A percentile compares a stretch with the other conserved stretches of the same genome.
These are phyloP conservation scores for Bombus fervidus DNA, from an alignment of 1,140 invertebrate genomes.

Conservation along the genomic window DNA sequence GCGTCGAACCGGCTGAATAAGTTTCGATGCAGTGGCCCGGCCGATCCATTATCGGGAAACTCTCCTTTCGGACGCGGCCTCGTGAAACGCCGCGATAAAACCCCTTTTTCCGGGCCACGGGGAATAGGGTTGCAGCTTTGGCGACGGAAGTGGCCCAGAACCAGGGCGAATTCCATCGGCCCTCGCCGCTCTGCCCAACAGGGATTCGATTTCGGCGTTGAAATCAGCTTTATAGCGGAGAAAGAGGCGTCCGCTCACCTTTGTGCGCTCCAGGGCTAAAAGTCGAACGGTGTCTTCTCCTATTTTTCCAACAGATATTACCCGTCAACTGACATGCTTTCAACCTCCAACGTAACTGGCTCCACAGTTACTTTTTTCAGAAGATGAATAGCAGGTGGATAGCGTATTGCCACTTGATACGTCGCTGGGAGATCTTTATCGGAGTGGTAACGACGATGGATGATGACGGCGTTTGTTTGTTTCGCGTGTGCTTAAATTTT, in stretches of 20 bases:
- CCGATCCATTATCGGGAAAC: conserved; percentile 54
- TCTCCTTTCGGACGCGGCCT: conserved; percentile 44
- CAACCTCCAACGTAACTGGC: background rate
- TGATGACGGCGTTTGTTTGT: too few species aligned
- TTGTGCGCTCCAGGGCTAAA: background rate
- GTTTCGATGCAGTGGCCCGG: conserved; percentile 35
- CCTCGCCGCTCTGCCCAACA: background rate
- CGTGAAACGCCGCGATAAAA: conserved; percentile 57
- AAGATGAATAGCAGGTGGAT: background rate
- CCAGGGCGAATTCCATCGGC: conserved; percentile 37
- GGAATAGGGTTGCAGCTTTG: conserved; percentile 26
- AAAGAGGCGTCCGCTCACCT: background rate
- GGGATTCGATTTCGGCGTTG: conserved; percentile 53
- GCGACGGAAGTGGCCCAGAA: conserved; percentile 19
- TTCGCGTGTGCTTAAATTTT: too few species aligned
- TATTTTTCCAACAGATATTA: conserved; percentile 21
- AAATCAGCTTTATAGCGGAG: conserved; percentile 51
- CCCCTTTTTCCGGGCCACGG: conserved; percentile 7
- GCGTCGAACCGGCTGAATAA: conserved; percentile 45
- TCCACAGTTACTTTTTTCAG: background rate
- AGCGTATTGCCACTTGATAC: background rate
- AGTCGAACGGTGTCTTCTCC: conserved; percentile 29
- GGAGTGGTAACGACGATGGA: too few species aligned
- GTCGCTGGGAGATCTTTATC: background rate
- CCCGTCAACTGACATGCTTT: background rate